These are phyloP conservation scores for Sebastes schlegelii DNA, from an alignment of 2,113 vertebrate genomes.

Conservation along the genomic window DNA sequence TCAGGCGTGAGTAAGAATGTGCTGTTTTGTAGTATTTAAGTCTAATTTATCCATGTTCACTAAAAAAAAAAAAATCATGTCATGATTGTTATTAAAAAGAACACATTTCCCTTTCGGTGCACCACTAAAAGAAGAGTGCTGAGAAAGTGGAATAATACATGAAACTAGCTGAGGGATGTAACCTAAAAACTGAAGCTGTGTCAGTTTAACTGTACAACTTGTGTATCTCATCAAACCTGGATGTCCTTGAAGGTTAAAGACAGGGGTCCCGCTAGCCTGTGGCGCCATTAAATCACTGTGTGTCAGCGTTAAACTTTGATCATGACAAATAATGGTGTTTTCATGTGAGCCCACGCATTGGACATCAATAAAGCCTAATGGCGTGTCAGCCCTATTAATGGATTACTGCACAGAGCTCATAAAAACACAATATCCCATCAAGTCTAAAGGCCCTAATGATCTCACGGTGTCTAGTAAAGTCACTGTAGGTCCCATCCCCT, in stretches of 20 bases:
- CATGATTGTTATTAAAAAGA: constrained; percentile 20
- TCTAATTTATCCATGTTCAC: constrained; percentile 37
- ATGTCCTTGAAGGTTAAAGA: constrained; percentile 72
- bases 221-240: constrained; percentile 45
- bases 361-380: constrained; percentile 81
- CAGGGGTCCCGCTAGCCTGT: constrained; percentile 45
- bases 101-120: constrained; percentile 10
- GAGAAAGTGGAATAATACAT: constrained; percentile 28
- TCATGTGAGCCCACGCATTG: constrained; percentile 71
- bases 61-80: neutral
- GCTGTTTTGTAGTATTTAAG: constrained; percentile 49
- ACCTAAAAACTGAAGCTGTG: neutral
- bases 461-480: constrained; percentile 76
- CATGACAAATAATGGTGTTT: constrained; percentile 79
- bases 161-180: constrained; percentile 21
- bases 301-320: constrained; percentile 78
- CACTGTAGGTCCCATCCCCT: constrained; percentile 67
- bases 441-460: constrained; percentile 74
- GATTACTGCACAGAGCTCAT: constrained; percentile 79
- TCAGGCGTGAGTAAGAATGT: constrained; percentile 34
- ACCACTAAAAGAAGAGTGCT: neutral
- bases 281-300: constrained; percentile 67
- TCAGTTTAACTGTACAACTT: constrained; percentile 28
- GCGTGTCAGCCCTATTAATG: constrained; percentile 77
- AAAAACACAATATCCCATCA: constrained; percentile 81